These are phyloP conservation scores for Coendou prehensilis DNA, from an alignment of 2,797 vertebrate species.

Conservation along the genomic window DNA sequence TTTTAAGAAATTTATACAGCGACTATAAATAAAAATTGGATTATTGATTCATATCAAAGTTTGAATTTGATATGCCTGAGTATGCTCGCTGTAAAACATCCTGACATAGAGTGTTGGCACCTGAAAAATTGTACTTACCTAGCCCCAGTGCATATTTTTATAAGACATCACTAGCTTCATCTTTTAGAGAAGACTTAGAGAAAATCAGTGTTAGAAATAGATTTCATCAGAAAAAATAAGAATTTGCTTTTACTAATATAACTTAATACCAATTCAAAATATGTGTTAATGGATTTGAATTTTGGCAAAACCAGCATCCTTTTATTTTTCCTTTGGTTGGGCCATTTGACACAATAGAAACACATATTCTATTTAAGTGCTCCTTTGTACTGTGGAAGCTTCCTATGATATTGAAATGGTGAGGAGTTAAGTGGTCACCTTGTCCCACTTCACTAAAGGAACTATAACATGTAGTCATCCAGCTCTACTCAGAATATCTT, in stretches of 20 bases:
- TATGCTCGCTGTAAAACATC: background rate
- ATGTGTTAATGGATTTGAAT: background rate
- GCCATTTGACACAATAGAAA: background rate
- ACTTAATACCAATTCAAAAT: conserved; percentile 3
- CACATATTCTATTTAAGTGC: background rate
- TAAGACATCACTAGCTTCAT: background rate
- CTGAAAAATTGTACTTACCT: background rate
- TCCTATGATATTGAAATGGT: background rate
- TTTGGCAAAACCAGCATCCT: background rate
- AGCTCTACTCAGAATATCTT: background rate
- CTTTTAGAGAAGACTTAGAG: background rate
- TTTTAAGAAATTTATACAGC: background rate
- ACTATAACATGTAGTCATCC: background rate
- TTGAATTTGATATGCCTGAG: background rate
- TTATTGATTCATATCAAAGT: background rate
- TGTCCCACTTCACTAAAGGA: background rate
- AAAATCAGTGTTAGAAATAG: background rate
- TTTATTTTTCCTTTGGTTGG: background rate
- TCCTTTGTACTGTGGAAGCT: background rate
- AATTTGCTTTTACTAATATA: background rate
- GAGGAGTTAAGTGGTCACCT: background rate
- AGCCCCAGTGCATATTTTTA: background rate
- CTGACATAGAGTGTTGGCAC: background rate
- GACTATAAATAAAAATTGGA: background rate
- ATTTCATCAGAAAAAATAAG: conserved; percentile 22